Base-by-base conservation (phyloP, 2,113 vertebrate genomes). In the Sitta europaea region DNA sequence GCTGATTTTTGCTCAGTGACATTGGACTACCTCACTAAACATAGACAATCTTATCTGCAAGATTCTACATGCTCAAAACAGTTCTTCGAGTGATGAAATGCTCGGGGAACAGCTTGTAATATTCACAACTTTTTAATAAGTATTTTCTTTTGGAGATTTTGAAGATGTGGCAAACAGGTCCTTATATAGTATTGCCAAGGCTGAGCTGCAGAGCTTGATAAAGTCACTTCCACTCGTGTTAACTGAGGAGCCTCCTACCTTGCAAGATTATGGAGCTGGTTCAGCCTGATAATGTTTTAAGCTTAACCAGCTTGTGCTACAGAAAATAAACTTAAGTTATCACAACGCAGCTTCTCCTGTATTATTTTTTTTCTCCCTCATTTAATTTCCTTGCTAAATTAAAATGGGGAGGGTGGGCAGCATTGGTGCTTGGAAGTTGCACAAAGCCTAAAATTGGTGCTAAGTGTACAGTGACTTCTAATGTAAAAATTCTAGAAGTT, bases 71-170 rank as follows among this genome's bases (percentile, higher is more conserved):
- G 67, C 74, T 96, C 62, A 35, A 28, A 95, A 28, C 87, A 33
- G 73, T 81, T 94, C 54, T 73, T 83, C 0, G 0, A 79, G 38
- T 91, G 85, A 63, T 66, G 85, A 92, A 94, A 86, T 40, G 65
- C 68, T 94, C n/a, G 29, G 62, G 59, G 83, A 96, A 96, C 92
- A 96, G 94, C 96, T 96, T 96, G 92, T 92, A 97, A 90, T 95
- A 93, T 95, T 92, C 87, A 94, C 94, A 96, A 90, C 88, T 96
- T 95, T 91, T 94, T 94, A 86, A 91, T 92, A 96, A 95, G 92
- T 92, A 92, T 91, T 95, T 96, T 96, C 93, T 94, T 91, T 51
- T 0, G 31, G 82, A 86, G 82, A 80, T 90, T 95, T 96, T 93
- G 25, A 88, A 70, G 86, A 93, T 84, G 90, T 91, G 94, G 90